Evolutionary conservation across 1,140 invertebrate genomes (phyloP).

Genomic region (Drosophila equinoxialis): DNA sequence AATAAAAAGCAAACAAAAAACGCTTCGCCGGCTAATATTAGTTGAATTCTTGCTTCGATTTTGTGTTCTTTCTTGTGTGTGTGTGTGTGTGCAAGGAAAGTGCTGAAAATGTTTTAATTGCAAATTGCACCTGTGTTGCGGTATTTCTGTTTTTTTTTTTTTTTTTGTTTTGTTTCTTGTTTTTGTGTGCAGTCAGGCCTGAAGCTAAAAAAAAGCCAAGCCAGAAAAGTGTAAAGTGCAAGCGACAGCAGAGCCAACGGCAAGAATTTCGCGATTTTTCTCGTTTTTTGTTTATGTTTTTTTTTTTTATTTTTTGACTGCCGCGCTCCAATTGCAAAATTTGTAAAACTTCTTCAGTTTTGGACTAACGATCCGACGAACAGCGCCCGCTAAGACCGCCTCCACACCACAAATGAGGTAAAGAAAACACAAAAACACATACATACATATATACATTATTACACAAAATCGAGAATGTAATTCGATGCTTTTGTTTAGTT

Average conservation of each 20-base stretch:
- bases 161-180: constrained; percentile 1
- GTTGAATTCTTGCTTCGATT: constrained; percentile 10
- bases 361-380: constrained; percentile 16
- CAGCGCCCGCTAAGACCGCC: constrained; percentile 26
- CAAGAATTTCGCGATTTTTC: constrained; percentile 50
- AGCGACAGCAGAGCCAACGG: constrained; percentile 36
- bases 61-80: constrained; percentile 39
- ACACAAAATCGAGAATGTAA: constrained; percentile 19
- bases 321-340: constrained; percentile 56
- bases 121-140: constrained; percentile 54
- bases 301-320: constrained; percentile 45
- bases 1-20: not conserved
- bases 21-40: constrained; percentile 19
- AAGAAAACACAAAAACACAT: constrained; percentile 23
- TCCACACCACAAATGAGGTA: constrained; percentile 75
- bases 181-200: constrained; percentile 42
- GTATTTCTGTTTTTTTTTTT: not conserved
- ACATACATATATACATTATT: too few relatives aligned
- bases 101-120: constrained; percentile 32
- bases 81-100: constrained; percentile 24
- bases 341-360: constrained; percentile 36
- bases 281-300: constrained; percentile 29
- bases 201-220: constrained; percentile 43
- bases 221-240: constrained; percentile 80
- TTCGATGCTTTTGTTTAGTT: constrained; percentile 44